Evolutionary conservation across 2,888 invertebrate species (phyloP), one percentile per base, ranked within the genome.

Genomic region (Tethea ocularis): DNA sequence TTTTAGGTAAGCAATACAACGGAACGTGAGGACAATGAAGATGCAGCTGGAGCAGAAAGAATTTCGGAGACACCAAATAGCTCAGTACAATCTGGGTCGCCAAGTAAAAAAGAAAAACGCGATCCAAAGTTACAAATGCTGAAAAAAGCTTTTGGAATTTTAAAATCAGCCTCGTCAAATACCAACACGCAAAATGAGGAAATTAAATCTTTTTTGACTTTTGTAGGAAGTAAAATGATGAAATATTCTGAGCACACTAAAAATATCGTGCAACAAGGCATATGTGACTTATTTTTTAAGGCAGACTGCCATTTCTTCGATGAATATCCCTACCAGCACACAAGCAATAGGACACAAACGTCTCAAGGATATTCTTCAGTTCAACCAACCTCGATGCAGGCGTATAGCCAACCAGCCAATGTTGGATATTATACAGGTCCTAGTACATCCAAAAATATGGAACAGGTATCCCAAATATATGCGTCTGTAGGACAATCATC

Each of bases 331-430:
- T 56, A 56, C 59, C 51, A 59, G 51, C 59, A 56, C 59, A 55
- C 59, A 56, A 59, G 51, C 52, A 56, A 59, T 59, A 52, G 52
- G 56, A 59, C 52, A 24, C 24, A 24, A 24, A 24, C 24, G 56
- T 56, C 59, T 56, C 54, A 58, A 58, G 58, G 58, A 58, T 58
- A 59, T 59, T 56, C 55, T 55, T 59, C 59, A 59, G 55, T 59
- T 59, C 56, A 59, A 59, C 56, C 56, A 59, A 59, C 59, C 59
- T 59, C 55, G 52, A 59, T 59, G 56, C 59, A 58, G 58, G 52
- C 24, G 24, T 24, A 24, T 24, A 24, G 24, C 24, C 24, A 24
- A 57, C 57, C 57, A 57, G 57, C 57, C 57, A 57, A 53, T 52
- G 57, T 57, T 57, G 57, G 57, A 57, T 57, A 57, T 53, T 57